A percentile compares a stretch with the other conserved stretches of the same genome.
phyloP scores from a whole-genome alignment of 2,888 invertebrate genomes.

The Platynereis dumerilii region DNA sequence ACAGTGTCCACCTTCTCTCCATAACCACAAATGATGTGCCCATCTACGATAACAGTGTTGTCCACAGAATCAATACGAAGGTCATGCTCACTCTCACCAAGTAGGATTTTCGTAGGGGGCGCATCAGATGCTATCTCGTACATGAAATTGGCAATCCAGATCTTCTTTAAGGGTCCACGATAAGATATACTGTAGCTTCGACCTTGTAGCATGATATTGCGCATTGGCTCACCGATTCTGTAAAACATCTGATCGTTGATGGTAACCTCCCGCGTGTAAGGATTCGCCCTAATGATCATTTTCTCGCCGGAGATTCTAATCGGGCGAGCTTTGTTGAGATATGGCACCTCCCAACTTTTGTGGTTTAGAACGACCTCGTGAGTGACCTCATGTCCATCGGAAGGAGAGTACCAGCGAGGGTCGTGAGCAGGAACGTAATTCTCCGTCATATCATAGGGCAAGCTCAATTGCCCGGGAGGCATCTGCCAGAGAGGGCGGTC shows the following conservation, averaged over 20 bases:
- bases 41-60: slow-evolving; percentile 83
- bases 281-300: slow-evolving; percentile 46
- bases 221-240: slow-evolving; percentile 52
- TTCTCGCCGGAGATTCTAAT: slow-evolving; percentile 36
- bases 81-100: slow-evolving; percentile 81
- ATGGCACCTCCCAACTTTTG: slow-evolving; percentile 48
- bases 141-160: slow-evolving; percentile 58
- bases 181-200: slow-evolving; percentile 46
- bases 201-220: slow-evolving; percentile 45
- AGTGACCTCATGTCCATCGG: slow-evolving; percentile 20
- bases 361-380: slow-evolving; percentile 56
- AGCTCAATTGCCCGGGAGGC: neutral
- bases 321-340: slow-evolving; percentile 41
- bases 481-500: neutral
- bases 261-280: slow-evolving; percentile 45
- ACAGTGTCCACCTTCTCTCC: slow-evolving; percentile 77
- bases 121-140: slow-evolving; percentile 58
- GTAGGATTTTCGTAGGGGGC: slow-evolving; percentile 70
- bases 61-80: slow-evolving; percentile 86
- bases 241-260: slow-evolving; percentile 51
- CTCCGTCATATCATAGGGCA: slow-evolving; percentile 29
- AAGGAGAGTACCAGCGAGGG: slow-evolving; percentile 27
- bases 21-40: slow-evolving; percentile 72
- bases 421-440: slow-evolving; percentile 34
- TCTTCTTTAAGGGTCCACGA: slow-evolving; percentile 48